Percentiles rank a stretch among this genome's conserved stretches.
Conservation (phyloP, 2,888 invertebrate species). For the Meloe dianella region DNA sequence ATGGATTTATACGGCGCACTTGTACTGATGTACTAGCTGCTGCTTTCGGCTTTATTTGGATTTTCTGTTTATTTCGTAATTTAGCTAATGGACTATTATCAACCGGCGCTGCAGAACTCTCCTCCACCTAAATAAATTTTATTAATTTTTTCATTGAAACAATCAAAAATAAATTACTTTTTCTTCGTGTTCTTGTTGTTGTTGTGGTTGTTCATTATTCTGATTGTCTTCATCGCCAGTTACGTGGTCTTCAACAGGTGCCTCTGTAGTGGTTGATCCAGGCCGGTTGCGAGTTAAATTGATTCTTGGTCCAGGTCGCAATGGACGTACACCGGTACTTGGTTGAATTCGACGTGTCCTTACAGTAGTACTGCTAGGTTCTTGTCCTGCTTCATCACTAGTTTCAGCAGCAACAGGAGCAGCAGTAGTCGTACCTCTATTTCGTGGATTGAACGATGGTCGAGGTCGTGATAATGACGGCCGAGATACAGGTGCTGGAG, state of each 20-base stretch:
- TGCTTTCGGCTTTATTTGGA: constrained; percentile 61
- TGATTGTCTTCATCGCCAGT: constrained; percentile 54
- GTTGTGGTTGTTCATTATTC: constrained; percentile 14
- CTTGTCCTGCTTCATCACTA: constrained; percentile 29
- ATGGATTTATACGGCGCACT: constrained; percentile 65
- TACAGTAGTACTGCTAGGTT: constrained; percentile 35
- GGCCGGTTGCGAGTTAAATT: constrained; percentile 64
- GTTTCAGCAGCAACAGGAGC: constrained; percentile 47
- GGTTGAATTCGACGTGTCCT: constrained; percentile 55
- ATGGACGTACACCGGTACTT: constrained; percentile 62
- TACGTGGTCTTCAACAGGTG: constrained; percentile 55
- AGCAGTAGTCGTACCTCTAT: constrained; percentile 52
- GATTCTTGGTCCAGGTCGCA: constrained; percentile 71
- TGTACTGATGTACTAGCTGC: constrained; percentile 62
- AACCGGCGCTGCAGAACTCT: constrained; percentile 48
- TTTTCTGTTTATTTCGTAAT: constrained; percentile 59
- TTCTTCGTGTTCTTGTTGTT: constrained; percentile 43
- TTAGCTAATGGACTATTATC: constrained; percentile 56
- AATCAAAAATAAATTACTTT: constrained; percentile 40
- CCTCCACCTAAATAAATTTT: constrained; percentile 39
- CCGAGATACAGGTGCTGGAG: constrained; percentile 46
- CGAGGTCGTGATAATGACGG: constrained; percentile 61
- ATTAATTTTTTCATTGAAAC: background rate
- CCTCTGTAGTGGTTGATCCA: constrained; percentile 61
- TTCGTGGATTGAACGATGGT: constrained; percentile 56